Evolutionary conservation across 1,140 invertebrate species (phyloP).

Genomic region (Cyclina sinensis): DNA sequence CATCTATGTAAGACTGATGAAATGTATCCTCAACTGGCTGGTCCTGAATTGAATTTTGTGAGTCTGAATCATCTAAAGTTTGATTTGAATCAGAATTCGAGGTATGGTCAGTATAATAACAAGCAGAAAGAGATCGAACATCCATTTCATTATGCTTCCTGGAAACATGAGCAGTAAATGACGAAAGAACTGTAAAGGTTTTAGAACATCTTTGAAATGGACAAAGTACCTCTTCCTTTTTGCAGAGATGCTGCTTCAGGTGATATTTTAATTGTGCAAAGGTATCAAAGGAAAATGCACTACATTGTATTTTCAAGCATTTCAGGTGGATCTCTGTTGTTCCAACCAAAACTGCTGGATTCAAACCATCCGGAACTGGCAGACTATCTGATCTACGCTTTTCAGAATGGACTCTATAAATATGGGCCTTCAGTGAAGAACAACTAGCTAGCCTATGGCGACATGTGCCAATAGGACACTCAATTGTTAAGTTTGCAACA

Average conservation of each 20-base stretch:
- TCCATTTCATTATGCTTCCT: background rate
- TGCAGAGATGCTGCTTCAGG: background rate
- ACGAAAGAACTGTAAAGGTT: no score
- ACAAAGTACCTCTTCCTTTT: background rate
- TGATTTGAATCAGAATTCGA: background rate
- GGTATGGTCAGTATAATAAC: background rate
- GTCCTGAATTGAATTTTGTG: no score
- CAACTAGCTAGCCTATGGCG: no score
- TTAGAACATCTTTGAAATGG: no score
- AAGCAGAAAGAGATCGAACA: background rate
- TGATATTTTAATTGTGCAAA: background rate
- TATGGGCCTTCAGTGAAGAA: no score
- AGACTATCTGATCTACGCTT: no score
- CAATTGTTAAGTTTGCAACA: no score
- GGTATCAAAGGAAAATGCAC: background rate
- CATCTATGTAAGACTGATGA: no score
- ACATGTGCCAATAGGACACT: no score
- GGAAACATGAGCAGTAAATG: background rate
- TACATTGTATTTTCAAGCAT: background rate
- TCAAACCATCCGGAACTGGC: no score
- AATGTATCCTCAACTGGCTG: background rate
- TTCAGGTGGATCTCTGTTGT: background rate
- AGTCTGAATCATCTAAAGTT: background rate
- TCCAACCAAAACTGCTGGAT: background rate
- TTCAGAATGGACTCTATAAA: no score